Conservation (phyloP, 2,888 invertebrate genomes). For the Xanthorhoe spadicearia region DNA sequence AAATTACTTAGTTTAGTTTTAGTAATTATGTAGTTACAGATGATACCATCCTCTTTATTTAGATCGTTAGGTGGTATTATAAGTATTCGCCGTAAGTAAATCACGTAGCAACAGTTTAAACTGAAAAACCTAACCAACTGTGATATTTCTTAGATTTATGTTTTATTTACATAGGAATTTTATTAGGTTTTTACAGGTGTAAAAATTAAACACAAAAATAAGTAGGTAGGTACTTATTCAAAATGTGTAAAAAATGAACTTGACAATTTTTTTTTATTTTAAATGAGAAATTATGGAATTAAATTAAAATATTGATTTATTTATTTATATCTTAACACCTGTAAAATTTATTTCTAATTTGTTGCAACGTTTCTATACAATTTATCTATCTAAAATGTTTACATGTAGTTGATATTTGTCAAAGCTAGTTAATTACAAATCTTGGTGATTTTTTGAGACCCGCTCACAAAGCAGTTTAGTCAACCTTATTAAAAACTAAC, state of each 20-base stretch:
- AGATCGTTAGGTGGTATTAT: conserved; percentile 1
- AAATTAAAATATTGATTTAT: not conserved
- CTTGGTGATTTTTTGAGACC: no score
- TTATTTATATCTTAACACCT: conserved; percentile 25
- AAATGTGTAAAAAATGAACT: no score
- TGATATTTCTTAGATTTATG: conserved; percentile 46
- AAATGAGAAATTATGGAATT: not conserved
- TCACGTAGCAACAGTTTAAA: conserved; percentile 39
- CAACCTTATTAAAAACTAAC: no score
- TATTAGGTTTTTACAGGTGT: conserved; percentile 41
- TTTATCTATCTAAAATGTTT: conserved; percentile 76
- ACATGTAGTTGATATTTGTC: conserved; percentile 54
- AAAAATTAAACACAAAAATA: conserved; percentile 2
- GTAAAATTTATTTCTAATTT: conserved; percentile 25
- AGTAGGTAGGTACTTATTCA: no score
- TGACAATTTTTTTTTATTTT: no score
- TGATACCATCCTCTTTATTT: no score
- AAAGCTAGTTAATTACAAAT: not conserved
- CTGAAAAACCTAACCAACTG: conserved; percentile 44
- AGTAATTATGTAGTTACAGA: no score
- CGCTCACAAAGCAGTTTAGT: no score
- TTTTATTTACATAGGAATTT: conserved; percentile 80
- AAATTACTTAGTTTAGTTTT: no score
- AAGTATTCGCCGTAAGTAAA: conserved; percentile 26
- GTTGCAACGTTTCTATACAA: conserved; percentile 62